Evolutionary conservation across 2,797 vertebrate species (phyloP).

Genomic region (Echiichthys vipera): DNA sequence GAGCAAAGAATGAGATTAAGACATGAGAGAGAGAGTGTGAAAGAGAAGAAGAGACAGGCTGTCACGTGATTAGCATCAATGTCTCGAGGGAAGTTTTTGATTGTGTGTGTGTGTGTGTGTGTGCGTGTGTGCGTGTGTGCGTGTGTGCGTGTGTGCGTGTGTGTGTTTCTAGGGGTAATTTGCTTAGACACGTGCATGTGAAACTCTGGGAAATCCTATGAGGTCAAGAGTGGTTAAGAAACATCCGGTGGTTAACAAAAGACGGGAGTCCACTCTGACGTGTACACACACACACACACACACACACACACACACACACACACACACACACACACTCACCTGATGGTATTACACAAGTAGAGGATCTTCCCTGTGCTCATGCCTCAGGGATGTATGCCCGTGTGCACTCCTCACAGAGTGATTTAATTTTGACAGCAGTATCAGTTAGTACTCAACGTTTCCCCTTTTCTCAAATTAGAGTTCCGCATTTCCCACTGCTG

Average conservation of each 20-base stretch:
- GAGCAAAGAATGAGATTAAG: background rate
- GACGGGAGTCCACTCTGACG: constrained; percentile 26
- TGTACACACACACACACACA: background rate
- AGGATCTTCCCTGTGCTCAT: constrained; percentile 20
- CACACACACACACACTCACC: constrained; percentile 26
- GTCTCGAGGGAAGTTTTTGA: constrained; percentile 13
- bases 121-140: background rate
- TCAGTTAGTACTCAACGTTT: constrained; percentile 64
- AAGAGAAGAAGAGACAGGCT: background rate
- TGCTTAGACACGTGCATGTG: constrained; percentile 17
- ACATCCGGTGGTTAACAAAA: constrained; percentile 55
- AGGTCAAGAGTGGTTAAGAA: constrained; percentile 59
- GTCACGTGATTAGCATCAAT: constrained; percentile 1
- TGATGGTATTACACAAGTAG: constrained; percentile 25
- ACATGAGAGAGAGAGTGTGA: background rate
- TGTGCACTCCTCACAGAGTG: constrained; percentile 8
- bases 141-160: background rate
- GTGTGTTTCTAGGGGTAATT: background rate
- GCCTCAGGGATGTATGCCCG: background rate
- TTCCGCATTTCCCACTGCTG: constrained; percentile 73
- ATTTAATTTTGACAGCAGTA: constrained; percentile 41
- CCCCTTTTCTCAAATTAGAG: constrained; percentile 77
- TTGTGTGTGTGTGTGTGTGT: background rate
- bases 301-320: constrained; percentile 20
- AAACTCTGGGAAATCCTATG: constrained; percentile 74